Percentiles rank a stretch among this genome's conserved stretches.
These are phyloP conservation scores for Diachasmimorpha longicaudata DNA, from an alignment of 1,140 invertebrate species.

Conservation along the genomic window DNA sequence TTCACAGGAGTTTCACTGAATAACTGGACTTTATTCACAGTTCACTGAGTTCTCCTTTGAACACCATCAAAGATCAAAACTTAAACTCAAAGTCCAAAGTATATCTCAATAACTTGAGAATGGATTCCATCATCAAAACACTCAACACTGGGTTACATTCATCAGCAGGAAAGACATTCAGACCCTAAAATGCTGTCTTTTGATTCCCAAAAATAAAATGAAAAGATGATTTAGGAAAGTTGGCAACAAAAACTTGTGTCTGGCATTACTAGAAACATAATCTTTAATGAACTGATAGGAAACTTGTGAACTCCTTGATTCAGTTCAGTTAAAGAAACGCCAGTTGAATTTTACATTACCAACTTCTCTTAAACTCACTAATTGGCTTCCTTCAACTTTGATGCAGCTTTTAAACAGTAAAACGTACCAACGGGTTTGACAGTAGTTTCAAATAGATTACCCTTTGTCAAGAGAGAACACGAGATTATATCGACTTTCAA, in stretches of 20 bases:
- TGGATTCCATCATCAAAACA: no score
- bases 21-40: not conserved
- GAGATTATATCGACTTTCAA: not conserved
- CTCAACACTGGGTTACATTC: no score
- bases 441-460: constrained; percentile 20
- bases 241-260: not conserved
- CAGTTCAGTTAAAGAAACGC: not conserved
- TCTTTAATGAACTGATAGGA: not conserved
- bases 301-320: not conserved
- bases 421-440: constrained; percentile 18
- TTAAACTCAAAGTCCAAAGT: not conserved
- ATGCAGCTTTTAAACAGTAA: constrained; percentile 17
- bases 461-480: not conserved
- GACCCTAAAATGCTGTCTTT: no score
- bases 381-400: constrained; percentile 17
- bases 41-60: not conserved
- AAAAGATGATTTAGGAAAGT: not conserved
- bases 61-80: not conserved
- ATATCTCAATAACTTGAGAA: no score
- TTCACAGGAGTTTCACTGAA: not conserved
- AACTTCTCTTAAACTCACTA: constrained; percentile 24
- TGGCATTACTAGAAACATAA: not conserved
- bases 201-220: not conserved
- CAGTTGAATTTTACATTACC: constrained; percentile 28
- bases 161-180: no score